Conservation (phyloP, 2,113 vertebrate species). For the Trichechus manatus region DNA sequence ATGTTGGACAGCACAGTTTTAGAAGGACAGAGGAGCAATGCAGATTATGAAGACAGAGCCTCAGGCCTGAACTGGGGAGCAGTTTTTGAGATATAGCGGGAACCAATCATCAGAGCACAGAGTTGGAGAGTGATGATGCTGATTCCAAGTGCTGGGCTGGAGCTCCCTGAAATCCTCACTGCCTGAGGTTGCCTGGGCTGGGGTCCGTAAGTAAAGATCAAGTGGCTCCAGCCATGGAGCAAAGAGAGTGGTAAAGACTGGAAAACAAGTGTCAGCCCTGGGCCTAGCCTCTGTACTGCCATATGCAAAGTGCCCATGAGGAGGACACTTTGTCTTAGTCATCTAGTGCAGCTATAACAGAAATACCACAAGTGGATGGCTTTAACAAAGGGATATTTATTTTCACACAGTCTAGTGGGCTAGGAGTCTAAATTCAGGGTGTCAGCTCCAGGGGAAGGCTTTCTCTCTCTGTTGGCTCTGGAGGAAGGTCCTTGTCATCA, state of each 20-base stretch:
- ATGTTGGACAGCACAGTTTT: background rate
- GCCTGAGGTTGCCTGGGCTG: background rate
- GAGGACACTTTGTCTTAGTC: background rate
- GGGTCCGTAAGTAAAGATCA: background rate
- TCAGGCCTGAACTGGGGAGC: background rate
- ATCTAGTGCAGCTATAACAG: no score
- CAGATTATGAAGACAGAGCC: background rate
- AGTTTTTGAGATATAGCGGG: background rate
- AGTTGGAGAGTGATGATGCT: background rate
- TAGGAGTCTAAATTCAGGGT: no score
- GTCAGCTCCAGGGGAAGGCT: no score
- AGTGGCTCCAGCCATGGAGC: background rate
- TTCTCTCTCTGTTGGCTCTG: no score
- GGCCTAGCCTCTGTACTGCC: background rate
- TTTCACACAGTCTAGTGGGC: no score
- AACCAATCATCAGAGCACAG: background rate
- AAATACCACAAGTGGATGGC: no score
- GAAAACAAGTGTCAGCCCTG: background rate
- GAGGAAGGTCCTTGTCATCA: no score
- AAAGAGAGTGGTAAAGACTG: background rate
- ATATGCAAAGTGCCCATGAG: background rate
- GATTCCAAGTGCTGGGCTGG: background rate
- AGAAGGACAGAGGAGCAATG: background rate
- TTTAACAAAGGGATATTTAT: no score
- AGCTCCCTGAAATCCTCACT: background rate